phyloP scores from a whole-genome alignment of 2,113 vertebrate species.

The Plecturocebus donacophilus region DNA sequence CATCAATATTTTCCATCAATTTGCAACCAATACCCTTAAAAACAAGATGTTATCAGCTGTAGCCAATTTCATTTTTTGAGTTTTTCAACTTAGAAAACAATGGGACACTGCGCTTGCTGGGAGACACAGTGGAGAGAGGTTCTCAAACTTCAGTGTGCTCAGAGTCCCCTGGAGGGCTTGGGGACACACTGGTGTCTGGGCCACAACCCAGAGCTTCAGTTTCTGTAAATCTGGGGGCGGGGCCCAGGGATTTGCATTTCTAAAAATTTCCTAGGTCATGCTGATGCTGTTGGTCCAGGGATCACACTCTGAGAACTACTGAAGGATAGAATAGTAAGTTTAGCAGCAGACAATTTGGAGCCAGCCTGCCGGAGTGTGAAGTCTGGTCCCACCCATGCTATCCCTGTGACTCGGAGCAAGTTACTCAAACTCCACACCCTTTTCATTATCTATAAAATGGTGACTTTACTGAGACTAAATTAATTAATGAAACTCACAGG shows the following conservation, averaged over 20 bases:
- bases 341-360: neutral
- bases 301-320: neutral
- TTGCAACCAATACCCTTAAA: constrained; percentile 29
- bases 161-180: neutral
- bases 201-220: neutral
- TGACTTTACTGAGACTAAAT: neutral
- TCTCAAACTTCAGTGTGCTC: neutral
- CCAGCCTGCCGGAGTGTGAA: neutral
- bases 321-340: neutral
- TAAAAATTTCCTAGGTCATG: neutral
- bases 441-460: neutral
- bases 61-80: neutral
- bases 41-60: neutral
- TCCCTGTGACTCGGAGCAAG: neutral
- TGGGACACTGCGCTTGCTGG: neutral
- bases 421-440: neutral
- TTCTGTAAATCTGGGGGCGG: neutral
- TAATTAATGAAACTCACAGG: neutral
- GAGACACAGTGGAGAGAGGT: neutral
- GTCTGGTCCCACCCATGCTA: no score
- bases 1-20: constrained; percentile 44
- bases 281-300: neutral
- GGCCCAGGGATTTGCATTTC: neutral
- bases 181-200: neutral
- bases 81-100: no score